phyloP scores from a whole-genome alignment of 2,113 vertebrate genomes.

The Gopherus evgoodei region DNA sequence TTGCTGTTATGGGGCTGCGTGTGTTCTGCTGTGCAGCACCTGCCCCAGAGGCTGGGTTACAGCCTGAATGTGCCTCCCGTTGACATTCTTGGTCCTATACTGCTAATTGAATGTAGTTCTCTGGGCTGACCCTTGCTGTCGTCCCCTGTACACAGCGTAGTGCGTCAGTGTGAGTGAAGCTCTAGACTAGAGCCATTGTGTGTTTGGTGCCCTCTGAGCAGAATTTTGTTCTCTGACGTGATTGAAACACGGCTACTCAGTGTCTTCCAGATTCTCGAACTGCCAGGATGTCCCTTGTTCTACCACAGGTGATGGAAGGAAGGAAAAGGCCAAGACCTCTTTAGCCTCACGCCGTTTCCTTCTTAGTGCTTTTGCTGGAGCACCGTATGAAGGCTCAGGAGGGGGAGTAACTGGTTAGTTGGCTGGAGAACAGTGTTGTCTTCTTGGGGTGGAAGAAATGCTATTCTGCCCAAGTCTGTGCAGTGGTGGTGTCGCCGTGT shows the following conservation, averaged over 20 bases:
- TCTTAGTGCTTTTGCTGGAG: background rate
- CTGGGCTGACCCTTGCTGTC: background rate
- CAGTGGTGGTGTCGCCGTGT: background rate
- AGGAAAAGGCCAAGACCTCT: background rate
- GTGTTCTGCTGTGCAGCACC: background rate
- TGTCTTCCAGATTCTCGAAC: background rate
- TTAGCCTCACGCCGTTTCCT: background rate
- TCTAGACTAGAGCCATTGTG: fast-evolving
- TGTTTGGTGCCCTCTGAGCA: fast-evolving
- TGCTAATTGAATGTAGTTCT: background rate
- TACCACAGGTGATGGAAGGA: background rate
- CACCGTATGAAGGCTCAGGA: background rate
- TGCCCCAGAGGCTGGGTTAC: background rate
- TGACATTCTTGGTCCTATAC: background rate
- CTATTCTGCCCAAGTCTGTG: too few relatives aligned
- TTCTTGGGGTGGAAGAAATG: background rate
- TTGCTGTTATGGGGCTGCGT: background rate
- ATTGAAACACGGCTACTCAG: background rate
- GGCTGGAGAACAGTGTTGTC: background rate
- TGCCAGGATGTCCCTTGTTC: background rate
- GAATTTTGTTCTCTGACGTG: background rate
- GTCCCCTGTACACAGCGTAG: background rate
- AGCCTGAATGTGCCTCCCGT: too few relatives aligned
- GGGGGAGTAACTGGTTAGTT: background rate
- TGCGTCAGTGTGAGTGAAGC: background rate